These are phyloP conservation scores for Taenaris catops DNA, from an alignment of 2,888 invertebrate genomes.

Conservation along the genomic window DNA sequence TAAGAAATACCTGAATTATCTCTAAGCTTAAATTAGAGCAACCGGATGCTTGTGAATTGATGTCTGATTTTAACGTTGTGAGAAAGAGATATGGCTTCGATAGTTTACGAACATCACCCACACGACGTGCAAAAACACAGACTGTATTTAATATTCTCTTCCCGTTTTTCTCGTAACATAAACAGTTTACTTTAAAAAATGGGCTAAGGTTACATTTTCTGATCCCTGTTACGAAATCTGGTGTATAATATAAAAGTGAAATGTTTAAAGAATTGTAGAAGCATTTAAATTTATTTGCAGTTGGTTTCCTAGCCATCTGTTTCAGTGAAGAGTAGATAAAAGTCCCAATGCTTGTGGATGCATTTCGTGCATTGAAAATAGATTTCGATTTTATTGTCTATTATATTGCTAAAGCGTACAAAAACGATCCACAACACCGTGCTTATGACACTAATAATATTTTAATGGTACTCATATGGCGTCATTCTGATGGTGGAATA, in stretches of 20 bases:
- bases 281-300: neutral
- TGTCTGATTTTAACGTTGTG: constrained; percentile 6
- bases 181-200: constrained; percentile 47
- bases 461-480: constrained; percentile 2
- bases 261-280: neutral
- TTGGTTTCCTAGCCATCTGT: constrained; percentile 1
- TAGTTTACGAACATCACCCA: constrained; percentile 9
- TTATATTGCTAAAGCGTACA: neutral
- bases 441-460: constrained; percentile 1
- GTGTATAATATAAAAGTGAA: neutral
- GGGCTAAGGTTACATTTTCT: constrained; percentile 37
- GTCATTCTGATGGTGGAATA: neutral
- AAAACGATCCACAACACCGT: neutral
- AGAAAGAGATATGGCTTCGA: constrained; percentile 2
- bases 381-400: constrained; percentile 1
- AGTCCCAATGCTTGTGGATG: neutral
- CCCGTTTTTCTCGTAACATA: constrained; percentile 36
- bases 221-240: neutral
- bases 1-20: no score
- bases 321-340: neutral
- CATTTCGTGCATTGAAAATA: constrained; percentile 1
- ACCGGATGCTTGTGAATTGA: constrained; percentile 7
- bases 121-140: constrained; percentile 16
- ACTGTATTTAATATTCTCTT: constrained; percentile 25
- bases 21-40: constrained; percentile 8